Conservation (phyloP, 2,888 invertebrate species). For the Drosophila kuntzei region DNA sequence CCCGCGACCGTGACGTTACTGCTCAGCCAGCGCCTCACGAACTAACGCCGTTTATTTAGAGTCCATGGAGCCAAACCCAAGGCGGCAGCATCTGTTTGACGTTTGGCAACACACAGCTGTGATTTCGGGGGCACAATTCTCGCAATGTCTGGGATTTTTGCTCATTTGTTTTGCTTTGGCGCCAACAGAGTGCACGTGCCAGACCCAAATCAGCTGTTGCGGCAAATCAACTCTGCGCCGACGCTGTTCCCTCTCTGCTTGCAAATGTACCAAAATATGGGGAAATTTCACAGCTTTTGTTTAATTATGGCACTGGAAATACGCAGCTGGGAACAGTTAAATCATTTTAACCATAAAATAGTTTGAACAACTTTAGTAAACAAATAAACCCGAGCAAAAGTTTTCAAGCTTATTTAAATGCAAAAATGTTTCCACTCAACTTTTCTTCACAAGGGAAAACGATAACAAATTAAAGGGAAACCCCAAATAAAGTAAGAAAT, state of each 20-base stretch:
- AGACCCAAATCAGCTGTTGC: slow-evolving; percentile 64
- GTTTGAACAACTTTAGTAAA: background rate
- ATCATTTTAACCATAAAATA: slow-evolving; percentile 17
- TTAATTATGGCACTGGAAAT: slow-evolving; percentile 51
- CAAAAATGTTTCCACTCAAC: slow-evolving; percentile 18
- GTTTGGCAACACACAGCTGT: slow-evolving; percentile 69
- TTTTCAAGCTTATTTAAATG: slow-evolving; percentile 5
- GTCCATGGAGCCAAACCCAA: slow-evolving; percentile 29
- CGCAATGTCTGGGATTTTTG: slow-evolving; percentile 25
- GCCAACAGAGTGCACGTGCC: slow-evolving; percentile 64
- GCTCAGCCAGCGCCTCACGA: slow-evolving; percentile 77
- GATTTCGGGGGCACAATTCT: slow-evolving; percentile 48
- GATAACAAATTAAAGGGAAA: background rate
- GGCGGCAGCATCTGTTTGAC: slow-evolving; percentile 66
- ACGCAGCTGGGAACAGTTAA: slow-evolving; percentile 49
- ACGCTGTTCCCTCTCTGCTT: slow-evolving; percentile 16
- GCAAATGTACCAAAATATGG: slow-evolving; percentile 31
- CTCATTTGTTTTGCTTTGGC: slow-evolving; percentile 60
- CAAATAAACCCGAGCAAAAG: slow-evolving; percentile 7
- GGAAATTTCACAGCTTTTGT: slow-evolving; percentile 40
- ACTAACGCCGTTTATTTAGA: slow-evolving; percentile 64
- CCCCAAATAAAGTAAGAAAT: background rate
- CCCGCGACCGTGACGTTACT: slow-evolving; percentile 65
- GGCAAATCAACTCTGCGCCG: slow-evolving; percentile 25
- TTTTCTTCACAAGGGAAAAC: background rate